Percentiles rank a stretch among this genome's conserved stretches.
Evolutionary conservation across 2,888 invertebrate species (phyloP).

Genomic region (Plagodis dolabraria): DNA sequence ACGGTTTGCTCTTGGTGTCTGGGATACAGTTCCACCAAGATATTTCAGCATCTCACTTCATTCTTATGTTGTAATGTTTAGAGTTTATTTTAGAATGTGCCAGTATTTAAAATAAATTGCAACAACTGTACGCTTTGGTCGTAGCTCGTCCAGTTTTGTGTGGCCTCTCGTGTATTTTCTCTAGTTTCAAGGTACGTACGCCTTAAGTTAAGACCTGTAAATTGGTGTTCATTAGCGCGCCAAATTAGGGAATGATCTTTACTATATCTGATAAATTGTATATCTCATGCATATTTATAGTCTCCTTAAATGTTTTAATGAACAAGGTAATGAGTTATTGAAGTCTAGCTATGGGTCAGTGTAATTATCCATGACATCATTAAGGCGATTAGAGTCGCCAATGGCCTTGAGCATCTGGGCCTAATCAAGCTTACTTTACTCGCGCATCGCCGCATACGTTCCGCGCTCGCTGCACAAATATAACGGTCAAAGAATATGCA

Average conservation of each 20-base stretch:
- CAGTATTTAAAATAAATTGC: slow-evolving; percentile 33
- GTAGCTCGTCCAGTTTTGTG: slow-evolving; percentile 57
- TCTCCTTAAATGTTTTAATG: slow-evolving; percentile 7
- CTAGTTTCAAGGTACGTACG: slow-evolving; percentile 61
- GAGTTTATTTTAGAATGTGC: slow-evolving; percentile 25
- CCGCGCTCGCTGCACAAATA: too few species aligned
- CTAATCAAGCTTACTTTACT: too few species aligned
- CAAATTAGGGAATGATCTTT: slow-evolving; percentile 25
- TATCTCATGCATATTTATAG: slow-evolving; percentile 20
- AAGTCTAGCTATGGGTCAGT: neutral
- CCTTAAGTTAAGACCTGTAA: slow-evolving; percentile 53
- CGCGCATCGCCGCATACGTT: too few species aligned
- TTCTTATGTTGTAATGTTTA: neutral
- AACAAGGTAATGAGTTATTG: neutral
- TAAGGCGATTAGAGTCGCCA: too few species aligned
- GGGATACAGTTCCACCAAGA: slow-evolving; percentile 46
- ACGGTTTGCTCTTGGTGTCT: slow-evolving; percentile 60
- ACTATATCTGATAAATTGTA: neutral
- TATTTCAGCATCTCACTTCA: slow-evolving; percentile 27
- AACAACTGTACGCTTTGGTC: slow-evolving; percentile 54
- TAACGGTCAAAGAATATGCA: too few species aligned
- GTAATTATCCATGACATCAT: too few species aligned
- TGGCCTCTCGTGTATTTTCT: slow-evolving; percentile 62
- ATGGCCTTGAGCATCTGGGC: too few species aligned
- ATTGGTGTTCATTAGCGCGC: slow-evolving; percentile 43